Conservation (phyloP, 1,140 invertebrate species). For the Penaeus chinensis region DNA sequence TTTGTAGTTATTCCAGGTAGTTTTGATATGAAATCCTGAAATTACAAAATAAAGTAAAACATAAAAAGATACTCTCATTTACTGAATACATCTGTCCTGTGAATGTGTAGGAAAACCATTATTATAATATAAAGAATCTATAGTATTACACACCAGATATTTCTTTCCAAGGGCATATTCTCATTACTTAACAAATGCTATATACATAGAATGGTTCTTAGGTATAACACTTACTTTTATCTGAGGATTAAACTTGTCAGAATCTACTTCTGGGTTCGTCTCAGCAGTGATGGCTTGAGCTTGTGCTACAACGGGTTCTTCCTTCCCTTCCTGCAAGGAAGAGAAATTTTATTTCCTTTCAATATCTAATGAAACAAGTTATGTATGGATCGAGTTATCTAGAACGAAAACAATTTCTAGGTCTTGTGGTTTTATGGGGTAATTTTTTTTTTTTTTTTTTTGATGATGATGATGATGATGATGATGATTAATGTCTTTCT, state of each 20-base stretch:
- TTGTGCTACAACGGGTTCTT: conserved; percentile 79
- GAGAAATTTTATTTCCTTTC: background rate
- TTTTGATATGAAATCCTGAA: conserved; percentile 89
- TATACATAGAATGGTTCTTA: background rate
- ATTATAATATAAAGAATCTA: no score
- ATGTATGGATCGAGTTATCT: background rate
- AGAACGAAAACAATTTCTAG: no score
- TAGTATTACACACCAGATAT: background rate
- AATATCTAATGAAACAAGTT: background rate
- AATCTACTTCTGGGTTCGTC: conserved; percentile 64
- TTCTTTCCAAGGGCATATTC: background rate
- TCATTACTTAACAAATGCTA: background rate
- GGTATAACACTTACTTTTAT: conserved; percentile 67
- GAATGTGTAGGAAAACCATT: no score
- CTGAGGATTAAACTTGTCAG: conserved; percentile 68
- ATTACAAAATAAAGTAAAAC: conserved; percentile 65
- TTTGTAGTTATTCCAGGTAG: conserved; percentile 90
- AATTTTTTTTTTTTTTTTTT: background rate
- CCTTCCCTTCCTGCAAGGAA: conserved; percentile 69
- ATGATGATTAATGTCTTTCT: background rate
- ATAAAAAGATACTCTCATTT: no score
- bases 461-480: background rate
- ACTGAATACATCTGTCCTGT: no score
- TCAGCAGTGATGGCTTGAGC: conserved; percentile 71
- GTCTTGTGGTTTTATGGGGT: no score